Conservation (phyloP, 2,797 vertebrate genomes). For the Halcyon chelicuti region DNA sequence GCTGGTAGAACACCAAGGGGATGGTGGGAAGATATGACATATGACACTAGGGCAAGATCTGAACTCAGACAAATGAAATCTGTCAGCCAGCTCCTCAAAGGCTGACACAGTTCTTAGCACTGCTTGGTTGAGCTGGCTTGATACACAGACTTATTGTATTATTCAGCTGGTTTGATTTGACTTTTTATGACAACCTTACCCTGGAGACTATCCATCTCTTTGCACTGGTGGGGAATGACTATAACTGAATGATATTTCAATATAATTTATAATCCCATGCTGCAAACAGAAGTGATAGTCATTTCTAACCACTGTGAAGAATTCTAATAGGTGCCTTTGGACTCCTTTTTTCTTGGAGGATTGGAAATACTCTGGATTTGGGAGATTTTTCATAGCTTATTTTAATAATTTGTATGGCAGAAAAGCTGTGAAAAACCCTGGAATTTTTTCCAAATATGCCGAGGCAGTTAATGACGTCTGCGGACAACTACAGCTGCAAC, state of each 20-base stretch:
- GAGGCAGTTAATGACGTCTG: slow-evolving; percentile 35
- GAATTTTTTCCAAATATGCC: background rate
- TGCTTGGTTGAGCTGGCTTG: slow-evolving; percentile 86
- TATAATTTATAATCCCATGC: slow-evolving; percentile 72
- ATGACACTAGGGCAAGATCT: slow-evolving; percentile 85
- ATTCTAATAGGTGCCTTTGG: slow-evolving; percentile 50
- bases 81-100: slow-evolving; percentile 87
- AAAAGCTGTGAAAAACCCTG: background rate
- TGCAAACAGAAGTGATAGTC: slow-evolving; percentile 73
- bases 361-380: background rate
- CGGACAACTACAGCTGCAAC: slow-evolving; percentile 56
- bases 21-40: slow-evolving; percentile 85
- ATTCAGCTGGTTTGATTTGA: slow-evolving; percentile 89
- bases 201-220: slow-evolving; percentile 86
- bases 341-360: background rate
- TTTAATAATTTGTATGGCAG: background rate
- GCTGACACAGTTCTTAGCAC: slow-evolving; percentile 84
- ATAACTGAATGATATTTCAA: slow-evolving; percentile 77
- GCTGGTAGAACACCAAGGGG: slow-evolving; percentile 77
- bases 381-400: background rate
- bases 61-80: slow-evolving; percentile 89
- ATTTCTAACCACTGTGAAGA: slow-evolving; percentile 49
- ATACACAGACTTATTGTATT: slow-evolving; percentile 88
- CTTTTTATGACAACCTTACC: slow-evolving; percentile 89
- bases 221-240: slow-evolving; percentile 71